Percentiles rank a stretch among this genome's conserved stretches.
Conservation (phyloP, 2,113 vertebrate genomes). For the Notiomystis cincta region DNA sequence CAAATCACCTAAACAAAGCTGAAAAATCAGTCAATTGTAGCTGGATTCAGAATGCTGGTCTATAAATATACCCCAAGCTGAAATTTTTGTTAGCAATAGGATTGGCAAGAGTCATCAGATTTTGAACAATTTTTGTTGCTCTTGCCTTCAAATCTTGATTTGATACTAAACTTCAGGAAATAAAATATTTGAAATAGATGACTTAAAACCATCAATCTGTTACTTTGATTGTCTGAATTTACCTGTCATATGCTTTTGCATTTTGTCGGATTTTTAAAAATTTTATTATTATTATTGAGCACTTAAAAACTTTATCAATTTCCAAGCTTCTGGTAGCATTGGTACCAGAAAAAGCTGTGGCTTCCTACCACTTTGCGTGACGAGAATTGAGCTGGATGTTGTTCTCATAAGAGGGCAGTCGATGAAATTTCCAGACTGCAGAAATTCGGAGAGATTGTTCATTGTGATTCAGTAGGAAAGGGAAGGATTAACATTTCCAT, state of each 20-base stretch:
- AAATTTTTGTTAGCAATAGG: background rate
- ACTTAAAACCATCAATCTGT: background rate
- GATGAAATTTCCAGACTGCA: background rate
- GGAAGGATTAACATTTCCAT: background rate
- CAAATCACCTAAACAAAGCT: background rate
- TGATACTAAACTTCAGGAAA: background rate
- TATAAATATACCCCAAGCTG: background rate
- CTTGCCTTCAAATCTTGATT: background rate
- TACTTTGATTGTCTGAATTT: background rate
- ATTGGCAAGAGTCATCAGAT: background rate
- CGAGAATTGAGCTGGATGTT: background rate
- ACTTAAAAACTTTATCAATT: background rate
- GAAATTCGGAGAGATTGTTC: background rate
- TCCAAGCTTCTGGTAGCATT: background rate
- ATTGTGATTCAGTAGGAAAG: background rate
- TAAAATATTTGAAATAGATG: background rate
- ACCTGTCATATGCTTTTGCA: background rate
- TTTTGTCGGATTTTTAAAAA: background rate
- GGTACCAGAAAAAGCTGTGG: background rate
- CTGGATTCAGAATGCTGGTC: background rate
- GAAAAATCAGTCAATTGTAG: background rate
- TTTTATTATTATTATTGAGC: background rate
- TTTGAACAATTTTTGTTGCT: background rate
- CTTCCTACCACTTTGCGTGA: background rate
- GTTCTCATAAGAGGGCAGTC: background rate